Conservation (phyloP, 2,888 invertebrate genomes). For the Zaprionus obscuricornis region DNA sequence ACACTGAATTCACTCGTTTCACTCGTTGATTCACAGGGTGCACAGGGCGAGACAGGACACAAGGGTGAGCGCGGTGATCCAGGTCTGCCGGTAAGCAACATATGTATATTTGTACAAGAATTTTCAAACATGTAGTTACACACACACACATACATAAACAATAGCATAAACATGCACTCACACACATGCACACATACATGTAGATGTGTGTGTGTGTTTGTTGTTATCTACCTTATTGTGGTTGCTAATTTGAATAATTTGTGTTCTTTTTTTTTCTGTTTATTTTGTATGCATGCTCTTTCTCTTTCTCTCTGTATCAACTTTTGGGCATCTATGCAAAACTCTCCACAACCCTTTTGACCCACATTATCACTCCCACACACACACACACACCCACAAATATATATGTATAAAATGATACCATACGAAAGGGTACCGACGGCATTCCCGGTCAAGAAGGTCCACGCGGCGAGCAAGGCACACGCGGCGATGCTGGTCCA, state of each 20-base stretch:
- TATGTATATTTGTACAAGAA: background rate
- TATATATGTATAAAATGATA: constrained; percentile 21
- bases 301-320: constrained; percentile 28
- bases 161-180: constrained; percentile 15
- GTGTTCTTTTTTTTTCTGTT: constrained; percentile 53
- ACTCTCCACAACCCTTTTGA: constrained; percentile 28
- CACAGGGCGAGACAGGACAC: constrained; percentile 95
- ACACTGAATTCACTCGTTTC: constrained; percentile 8
- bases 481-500: constrained; percentile 90
- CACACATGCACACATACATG: constrained; percentile 8
- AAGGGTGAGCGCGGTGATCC: constrained; percentile 97
- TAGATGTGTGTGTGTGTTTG: constrained; percentile 5
- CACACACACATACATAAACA: constrained; percentile 6
- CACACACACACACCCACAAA: constrained; percentile 20
- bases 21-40: constrained; percentile 87
- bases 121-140: constrained; percentile 17
- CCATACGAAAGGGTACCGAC: constrained; percentile 95
- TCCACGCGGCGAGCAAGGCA: constrained; percentile 94
- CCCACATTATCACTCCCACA: constrained; percentile 16
- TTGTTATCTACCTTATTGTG: constrained; percentile 49
- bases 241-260: constrained; percentile 71
- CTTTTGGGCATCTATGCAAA: constrained; percentile 45
- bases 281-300: constrained; percentile 60
- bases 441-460: constrained; percentile 97
- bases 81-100: constrained; percentile 93